Conservation (phyloP, 2,113 vertebrate genomes). For the Ursus arctos region DNA sequence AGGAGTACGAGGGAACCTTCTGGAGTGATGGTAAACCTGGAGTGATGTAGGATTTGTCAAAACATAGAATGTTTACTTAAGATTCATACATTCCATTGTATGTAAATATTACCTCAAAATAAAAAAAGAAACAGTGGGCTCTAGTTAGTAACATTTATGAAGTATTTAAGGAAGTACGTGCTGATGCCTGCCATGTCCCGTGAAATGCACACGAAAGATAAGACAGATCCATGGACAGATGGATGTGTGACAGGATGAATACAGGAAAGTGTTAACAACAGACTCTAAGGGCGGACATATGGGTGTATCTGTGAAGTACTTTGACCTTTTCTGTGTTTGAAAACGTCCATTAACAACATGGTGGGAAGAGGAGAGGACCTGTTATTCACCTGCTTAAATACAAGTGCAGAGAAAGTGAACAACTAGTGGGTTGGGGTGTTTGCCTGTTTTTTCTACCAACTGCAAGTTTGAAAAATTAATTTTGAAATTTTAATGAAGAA, state of each 20-base stretch:
- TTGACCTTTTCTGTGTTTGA: background rate
- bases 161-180: background rate
- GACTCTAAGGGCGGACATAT: no score
- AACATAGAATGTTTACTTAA: background rate
- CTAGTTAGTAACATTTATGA: fast-evolving
- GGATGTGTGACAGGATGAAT: background rate
- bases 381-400: background rate
- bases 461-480: background rate
- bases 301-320: background rate
- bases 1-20: background rate
- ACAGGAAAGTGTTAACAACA: background rate
- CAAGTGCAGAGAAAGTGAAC: background rate
- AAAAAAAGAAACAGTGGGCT: background rate
- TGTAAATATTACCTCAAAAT: background rate
- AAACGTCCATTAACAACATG: background rate
- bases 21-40: background rate
- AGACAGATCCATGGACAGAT: fast-evolving
- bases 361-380: no score
- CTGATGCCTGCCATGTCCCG: fast-evolving
- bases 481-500: background rate
- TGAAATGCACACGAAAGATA: background rate
- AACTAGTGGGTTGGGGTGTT: background rate
- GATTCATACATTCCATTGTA: background rate
- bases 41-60: background rate
- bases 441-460: background rate